A percentile compares a stretch with the other conserved stretches of the same genome.
These are phyloP conservation scores for Conus ventricosus DNA, from an alignment of 1,140 invertebrate genomes.

Conservation along the genomic window DNA sequence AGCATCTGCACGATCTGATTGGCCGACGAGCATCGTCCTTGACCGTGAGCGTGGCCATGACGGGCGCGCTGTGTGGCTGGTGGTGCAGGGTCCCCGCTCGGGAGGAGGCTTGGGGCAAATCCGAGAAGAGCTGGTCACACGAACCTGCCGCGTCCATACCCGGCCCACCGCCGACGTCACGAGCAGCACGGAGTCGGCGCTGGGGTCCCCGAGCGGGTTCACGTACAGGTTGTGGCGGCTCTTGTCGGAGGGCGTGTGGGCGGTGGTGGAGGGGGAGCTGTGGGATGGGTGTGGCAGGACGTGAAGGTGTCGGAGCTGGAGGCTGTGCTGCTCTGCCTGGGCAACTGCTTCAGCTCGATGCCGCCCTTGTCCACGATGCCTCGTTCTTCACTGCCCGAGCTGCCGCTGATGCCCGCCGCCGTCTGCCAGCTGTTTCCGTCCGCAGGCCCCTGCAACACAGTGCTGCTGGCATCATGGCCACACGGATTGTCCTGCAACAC, in stretches of 20 bases:
- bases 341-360: conserved; percentile 84
- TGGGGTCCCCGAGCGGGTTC: conserved; percentile 85
- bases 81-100: background rate
- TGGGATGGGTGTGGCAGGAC: conserved; percentile 93
- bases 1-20: conserved; percentile 68
- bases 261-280: conserved; percentile 58
- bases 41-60: conserved; percentile 7
- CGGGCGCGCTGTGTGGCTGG: conserved; percentile 30
- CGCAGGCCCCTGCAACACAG: conserved; percentile 12
- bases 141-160: conserved; percentile 15
- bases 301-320: conserved; percentile 92
- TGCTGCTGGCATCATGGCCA: background rate
- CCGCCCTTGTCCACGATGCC: conserved; percentile 72
- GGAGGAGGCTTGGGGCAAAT: background rate
- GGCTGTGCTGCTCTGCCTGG: conserved; percentile 72
- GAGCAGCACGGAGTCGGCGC: conserved; percentile 57
- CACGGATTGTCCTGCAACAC: background rate
- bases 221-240: conserved; percentile 88
- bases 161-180: conserved; percentile 5
- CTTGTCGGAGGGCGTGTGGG: conserved; percentile 42
- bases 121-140: conserved; percentile 40
- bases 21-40: conserved; percentile 46
- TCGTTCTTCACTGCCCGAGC: conserved; percentile 12
- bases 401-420: background rate
- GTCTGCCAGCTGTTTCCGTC: background rate